Conservation (phyloP, 2,113 vertebrate species). For the Amphilophus citrinellus region DNA sequence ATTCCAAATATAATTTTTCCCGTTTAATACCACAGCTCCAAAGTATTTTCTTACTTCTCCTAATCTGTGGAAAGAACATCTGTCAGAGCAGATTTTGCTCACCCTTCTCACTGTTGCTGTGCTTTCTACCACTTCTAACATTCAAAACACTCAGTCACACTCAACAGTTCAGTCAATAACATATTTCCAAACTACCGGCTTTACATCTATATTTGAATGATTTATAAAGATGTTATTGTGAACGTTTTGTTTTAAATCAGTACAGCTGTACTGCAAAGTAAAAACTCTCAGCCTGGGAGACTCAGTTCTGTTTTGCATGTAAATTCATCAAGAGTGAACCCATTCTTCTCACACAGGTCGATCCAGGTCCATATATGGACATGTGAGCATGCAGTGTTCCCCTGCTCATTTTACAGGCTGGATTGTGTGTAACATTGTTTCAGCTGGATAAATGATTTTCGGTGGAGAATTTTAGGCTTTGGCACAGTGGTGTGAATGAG, state of each 20-base stretch:
- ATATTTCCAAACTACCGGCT: background rate
- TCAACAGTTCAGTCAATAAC: background rate
- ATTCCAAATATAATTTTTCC: no score
- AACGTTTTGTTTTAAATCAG: rapidly evolving
- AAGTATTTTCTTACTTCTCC: background rate
- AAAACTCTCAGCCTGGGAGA: background rate
- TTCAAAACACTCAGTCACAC: background rate
- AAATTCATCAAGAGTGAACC: constrained; percentile 47
- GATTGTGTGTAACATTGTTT: constrained; percentile 55
- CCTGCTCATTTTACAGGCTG: constrained; percentile 39
- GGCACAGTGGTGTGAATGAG: background rate
- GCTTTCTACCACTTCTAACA: background rate
- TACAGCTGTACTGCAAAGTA: background rate
- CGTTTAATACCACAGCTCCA: background rate
- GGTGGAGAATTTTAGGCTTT: background rate
- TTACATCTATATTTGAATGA: background rate
- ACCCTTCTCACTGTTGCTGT: background rate
- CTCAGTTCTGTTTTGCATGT: constrained; percentile 28
- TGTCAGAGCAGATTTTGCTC: constrained; percentile 5
- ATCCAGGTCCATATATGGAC: constrained; percentile 67
- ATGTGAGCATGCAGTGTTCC: constrained; percentile 49
- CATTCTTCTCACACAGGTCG: constrained; percentile 54
- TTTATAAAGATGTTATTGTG: background rate
- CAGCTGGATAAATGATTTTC: constrained; percentile 26
- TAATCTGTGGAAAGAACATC: background rate